These are phyloP conservation scores for Parasteatoda tepidariorum DNA, from an alignment of 1,140 invertebrate species.

Conservation along the genomic window DNA sequence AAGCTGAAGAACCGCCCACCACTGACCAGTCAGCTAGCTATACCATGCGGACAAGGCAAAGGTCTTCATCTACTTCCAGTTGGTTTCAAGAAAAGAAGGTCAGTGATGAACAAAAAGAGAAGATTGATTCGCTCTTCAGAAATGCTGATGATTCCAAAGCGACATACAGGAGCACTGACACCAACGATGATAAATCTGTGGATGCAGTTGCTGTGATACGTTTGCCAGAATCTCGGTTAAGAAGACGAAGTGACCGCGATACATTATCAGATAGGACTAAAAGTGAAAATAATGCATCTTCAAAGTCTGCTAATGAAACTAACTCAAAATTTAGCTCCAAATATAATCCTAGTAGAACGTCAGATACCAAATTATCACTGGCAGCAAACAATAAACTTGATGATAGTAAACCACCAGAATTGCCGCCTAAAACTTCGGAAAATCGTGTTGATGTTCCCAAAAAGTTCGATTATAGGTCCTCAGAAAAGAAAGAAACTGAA, in stretches of 20 bases:
- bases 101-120: constrained; percentile 31
- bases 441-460: constrained; percentile 20
- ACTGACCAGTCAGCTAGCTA: constrained; percentile 15
- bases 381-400: neutral
- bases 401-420: constrained; percentile 25
- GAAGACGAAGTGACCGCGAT: neutral
- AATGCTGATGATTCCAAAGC: constrained; percentile 44
- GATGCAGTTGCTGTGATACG: constrained; percentile 26
- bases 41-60: constrained; percentile 30
- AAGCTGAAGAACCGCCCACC: neutral
- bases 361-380: neutral
- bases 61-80: constrained; percentile 28
- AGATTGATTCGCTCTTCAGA: constrained; percentile 42
- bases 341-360: neutral
- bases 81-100: constrained; percentile 68
- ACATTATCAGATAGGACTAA: neutral
- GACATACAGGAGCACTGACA: neutral
- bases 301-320: neutral
- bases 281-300: neutral
- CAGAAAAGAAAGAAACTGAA: constrained; percentile 19
- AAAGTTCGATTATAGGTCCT: neutral
- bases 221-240: constrained; percentile 11
- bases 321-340: neutral
- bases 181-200: constrained; percentile 31
- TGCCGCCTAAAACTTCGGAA: constrained; percentile 37